Conservation (phyloP, 2,888 invertebrate species). For the Pammene fasciana region DNA sequence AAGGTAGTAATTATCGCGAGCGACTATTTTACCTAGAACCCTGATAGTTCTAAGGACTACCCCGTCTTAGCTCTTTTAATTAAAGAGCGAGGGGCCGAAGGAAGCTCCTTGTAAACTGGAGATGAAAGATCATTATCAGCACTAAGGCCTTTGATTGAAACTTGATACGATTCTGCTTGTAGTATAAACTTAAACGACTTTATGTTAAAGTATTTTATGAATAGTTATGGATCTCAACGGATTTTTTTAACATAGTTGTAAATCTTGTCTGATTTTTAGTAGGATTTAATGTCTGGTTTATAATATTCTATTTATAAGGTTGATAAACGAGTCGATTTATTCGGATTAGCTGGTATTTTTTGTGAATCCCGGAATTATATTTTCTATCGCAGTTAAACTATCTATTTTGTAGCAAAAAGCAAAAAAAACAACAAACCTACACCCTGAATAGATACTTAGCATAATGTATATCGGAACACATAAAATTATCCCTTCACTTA, state of each 20-base stretch:
- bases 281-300: constrained; percentile 42
- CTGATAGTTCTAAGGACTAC: constrained; percentile 49
- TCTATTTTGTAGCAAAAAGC: background rate
- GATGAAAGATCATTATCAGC: constrained; percentile 56
- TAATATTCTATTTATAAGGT: constrained; percentile 43
- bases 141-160: constrained; percentile 65
- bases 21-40: constrained; percentile 52
- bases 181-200: constrained; percentile 45
- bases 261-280: constrained; percentile 36
- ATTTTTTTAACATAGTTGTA: constrained; percentile 24
- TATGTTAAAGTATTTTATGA: constrained; percentile 37
- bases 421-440: too few species aligned
- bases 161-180: constrained; percentile 56
- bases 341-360: constrained; percentile 5
- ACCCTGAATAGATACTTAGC: background rate
- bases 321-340: constrained; percentile 8
- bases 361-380: too few species aligned
- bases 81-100: constrained; percentile 20
- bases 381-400: background rate
- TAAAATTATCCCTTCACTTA: constrained; percentile 9
- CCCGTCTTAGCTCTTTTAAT: constrained; percentile 28
- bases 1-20: constrained; percentile 53
- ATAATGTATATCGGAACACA: constrained; percentile 14
- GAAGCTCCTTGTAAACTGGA: constrained; percentile 42
- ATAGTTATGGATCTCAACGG: constrained; percentile 29